These are phyloP conservation scores for Atethmia centrago DNA, from an alignment of 2,888 invertebrate genomes.

Conservation along the genomic window DNA sequence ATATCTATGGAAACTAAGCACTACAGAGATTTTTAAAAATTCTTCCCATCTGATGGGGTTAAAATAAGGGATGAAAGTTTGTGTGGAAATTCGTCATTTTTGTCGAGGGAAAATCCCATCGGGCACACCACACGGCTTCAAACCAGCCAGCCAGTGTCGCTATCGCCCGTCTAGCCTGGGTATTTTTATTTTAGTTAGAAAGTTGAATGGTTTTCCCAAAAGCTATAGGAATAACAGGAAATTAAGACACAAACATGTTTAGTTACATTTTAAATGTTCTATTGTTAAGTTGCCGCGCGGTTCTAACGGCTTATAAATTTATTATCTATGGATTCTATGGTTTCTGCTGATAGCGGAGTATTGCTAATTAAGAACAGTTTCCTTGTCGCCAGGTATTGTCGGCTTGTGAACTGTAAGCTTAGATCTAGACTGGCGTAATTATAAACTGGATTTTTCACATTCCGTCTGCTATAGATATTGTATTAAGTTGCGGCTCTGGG, in stretches of 20 bases:
- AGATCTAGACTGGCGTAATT: slow-evolving; percentile 26
- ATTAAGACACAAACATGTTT: slow-evolving; percentile 9
- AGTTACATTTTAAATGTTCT: slow-evolving; percentile 2
- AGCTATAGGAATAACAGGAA: slow-evolving; percentile 5
- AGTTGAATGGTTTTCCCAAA: slow-evolving; percentile 26
- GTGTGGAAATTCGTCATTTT: neutral
- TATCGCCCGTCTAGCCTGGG: neutral
- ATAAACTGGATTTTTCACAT: slow-evolving; percentile 49
- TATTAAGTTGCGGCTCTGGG: neutral
- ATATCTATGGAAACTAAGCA: neutral
- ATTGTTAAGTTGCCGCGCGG: slow-evolving; percentile 10
- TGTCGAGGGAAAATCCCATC: neutral
- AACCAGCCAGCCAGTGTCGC: slow-evolving; percentile 21
- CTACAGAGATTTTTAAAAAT: neutral
- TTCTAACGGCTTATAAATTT: slow-evolving; percentile 21
- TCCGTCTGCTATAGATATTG: neutral
- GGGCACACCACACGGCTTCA: neutral
- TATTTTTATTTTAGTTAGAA: slow-evolving; percentile 28
- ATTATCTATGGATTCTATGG: slow-evolving; percentile 5
- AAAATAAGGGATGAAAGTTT: neutral
- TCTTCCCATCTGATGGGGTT: neutral
- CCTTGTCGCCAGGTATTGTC: slow-evolving; percentile 44
- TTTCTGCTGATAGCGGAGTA: slow-evolving; percentile 26
- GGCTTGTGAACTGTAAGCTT: slow-evolving; percentile 23
- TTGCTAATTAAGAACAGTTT: slow-evolving; percentile 40